These are phyloP conservation scores for Colinus virginianus DNA, from an alignment of 2,113 vertebrate species.

Conservation along the genomic window DNA sequence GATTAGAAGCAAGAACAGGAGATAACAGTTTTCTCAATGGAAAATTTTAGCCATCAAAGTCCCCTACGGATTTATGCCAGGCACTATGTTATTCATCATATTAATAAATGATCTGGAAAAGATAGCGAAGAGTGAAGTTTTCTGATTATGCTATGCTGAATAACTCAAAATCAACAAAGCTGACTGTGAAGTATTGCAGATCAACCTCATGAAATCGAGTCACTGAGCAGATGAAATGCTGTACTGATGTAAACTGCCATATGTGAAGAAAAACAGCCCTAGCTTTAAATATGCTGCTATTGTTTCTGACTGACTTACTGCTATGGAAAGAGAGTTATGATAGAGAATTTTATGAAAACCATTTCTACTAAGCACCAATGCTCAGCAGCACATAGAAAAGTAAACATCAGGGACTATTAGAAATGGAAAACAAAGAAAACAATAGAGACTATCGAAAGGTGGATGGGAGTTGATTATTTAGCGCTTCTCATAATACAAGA, in stretches of 20 bases:
- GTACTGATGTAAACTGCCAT: not conserved
- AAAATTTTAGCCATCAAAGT: not conserved
- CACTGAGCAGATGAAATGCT: not conserved
- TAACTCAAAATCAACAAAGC: not conserved
- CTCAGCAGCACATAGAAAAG: not conserved
- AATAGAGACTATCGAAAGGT: not conserved
- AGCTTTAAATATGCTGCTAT: not conserved
- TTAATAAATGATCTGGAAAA: not conserved
- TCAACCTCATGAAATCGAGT: not conserved
- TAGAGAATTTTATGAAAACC: not conserved
- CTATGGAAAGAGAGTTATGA: not conserved
- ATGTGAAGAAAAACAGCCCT: not conserved
- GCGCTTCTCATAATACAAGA: not conserved
- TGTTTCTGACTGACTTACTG: conserved; percentile 28
- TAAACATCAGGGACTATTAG: not conserved
- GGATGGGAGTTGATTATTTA: not conserved
- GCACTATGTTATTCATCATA: not conserved
- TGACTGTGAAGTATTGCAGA: not conserved
- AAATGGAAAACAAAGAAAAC: not conserved
- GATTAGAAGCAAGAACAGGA: not conserved
- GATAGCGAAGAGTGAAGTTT: not conserved
- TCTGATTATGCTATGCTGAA: not conserved
- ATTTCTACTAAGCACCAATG: not conserved
- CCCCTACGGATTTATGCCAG: not conserved
- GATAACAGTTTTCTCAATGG: not conserved